Percentiles rank a stretch among this genome's conserved stretches.
These are phyloP conservation scores for Pterois miles DNA, from an alignment of 2,797 vertebrate genomes.

Conservation along the genomic window DNA sequence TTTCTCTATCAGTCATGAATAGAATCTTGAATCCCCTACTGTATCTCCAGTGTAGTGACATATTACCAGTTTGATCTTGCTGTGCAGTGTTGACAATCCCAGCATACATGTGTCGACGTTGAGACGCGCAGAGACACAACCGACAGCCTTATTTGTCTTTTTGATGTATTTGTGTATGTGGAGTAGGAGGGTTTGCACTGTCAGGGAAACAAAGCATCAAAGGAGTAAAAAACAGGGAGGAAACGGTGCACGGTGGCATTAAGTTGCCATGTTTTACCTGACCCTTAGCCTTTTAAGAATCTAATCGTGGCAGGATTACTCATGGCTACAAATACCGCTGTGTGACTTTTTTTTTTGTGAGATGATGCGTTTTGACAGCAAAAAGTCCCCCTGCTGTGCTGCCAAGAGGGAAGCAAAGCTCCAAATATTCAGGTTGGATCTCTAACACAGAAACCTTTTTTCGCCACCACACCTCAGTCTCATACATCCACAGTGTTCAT, in stretches of 20 bases:
- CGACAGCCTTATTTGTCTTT: slow-evolving; percentile 67
- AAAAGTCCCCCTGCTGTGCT: slow-evolving; percentile 35
- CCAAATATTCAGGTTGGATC: slow-evolving; percentile 43
- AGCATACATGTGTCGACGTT: slow-evolving; percentile 52
- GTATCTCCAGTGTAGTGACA: slow-evolving; percentile 59
- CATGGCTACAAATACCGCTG: slow-evolving; percentile 1
- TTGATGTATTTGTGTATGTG: slow-evolving; percentile 55
- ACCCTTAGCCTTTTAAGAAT: slow-evolving; percentile 55
- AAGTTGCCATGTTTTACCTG: slow-evolving; percentile 54
- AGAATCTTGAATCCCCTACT: slow-evolving; percentile 57
- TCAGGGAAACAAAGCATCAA: slow-evolving; percentile 51
- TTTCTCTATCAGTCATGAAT: slow-evolving; percentile 72
- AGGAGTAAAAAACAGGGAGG: not conserved
- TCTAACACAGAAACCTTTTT: slow-evolving; percentile 19
- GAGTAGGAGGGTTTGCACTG: slow-evolving; percentile 38
- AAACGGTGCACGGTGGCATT: slow-evolving; percentile 23
- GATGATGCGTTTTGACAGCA: slow-evolving; percentile 49
- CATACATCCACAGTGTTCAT: not conserved
- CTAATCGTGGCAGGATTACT: slow-evolving; percentile 46
- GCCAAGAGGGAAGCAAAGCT: slow-evolving; percentile 17
- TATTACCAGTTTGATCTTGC: slow-evolving; percentile 67
- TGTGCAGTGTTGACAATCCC: slow-evolving; percentile 64
- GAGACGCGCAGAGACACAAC: slow-evolving; percentile 43
- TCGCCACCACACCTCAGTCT: slow-evolving; percentile 48
- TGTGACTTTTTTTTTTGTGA: slow-evolving; percentile 8